phyloP scores from a whole-genome alignment of 1,140 invertebrate species.

The Drosophila nasuta region DNA sequence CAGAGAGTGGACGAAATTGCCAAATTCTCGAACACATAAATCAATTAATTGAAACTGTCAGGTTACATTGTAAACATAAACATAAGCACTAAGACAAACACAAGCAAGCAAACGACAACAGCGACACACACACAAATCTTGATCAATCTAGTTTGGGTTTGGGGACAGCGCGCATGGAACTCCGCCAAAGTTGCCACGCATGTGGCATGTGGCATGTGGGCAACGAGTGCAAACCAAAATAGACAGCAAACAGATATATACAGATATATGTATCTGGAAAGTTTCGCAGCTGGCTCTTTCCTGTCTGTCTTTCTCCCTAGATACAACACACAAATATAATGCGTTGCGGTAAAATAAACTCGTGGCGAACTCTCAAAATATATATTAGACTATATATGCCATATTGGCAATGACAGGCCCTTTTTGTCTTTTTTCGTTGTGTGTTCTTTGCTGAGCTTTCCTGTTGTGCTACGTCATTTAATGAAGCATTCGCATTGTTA shows the following conservation, averaged over 20 bases:
- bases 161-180: neutral
- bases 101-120: slow-evolving; percentile 3
- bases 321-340: slow-evolving; percentile 24
- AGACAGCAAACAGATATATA: slow-evolving; percentile 16
- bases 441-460: neutral
- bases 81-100: slow-evolving; percentile 35
- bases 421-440: neutral
- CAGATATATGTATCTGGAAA: slow-evolving; percentile 15
- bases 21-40: slow-evolving; percentile 64
- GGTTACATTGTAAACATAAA: slow-evolving; percentile 68
- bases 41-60: slow-evolving; percentile 78
- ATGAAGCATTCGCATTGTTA: slow-evolving; percentile 44
- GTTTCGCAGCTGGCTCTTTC: slow-evolving; percentile 14
- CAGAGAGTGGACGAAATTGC: slow-evolving; percentile 30
- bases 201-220: neutral
- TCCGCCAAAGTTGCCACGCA: slow-evolving; percentile 9
- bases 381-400: slow-evolving; percentile 3
- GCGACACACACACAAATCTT: slow-evolving; percentile 42
- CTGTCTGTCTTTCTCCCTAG: neutral
- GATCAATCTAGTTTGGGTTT: slow-evolving; percentile 34
- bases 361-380: slow-evolving; percentile 20
- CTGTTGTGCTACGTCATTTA: slow-evolving; percentile 39
- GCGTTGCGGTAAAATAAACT: neutral
- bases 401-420: slow-evolving; percentile 29
- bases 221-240: slow-evolving; percentile 20